Percentiles rank a stretch among this genome's conserved stretches.
These are phyloP conservation scores for Propithecus deckenii DNA, from an alignment of 2,797 vertebrate species.

Conservation along the genomic window DNA sequence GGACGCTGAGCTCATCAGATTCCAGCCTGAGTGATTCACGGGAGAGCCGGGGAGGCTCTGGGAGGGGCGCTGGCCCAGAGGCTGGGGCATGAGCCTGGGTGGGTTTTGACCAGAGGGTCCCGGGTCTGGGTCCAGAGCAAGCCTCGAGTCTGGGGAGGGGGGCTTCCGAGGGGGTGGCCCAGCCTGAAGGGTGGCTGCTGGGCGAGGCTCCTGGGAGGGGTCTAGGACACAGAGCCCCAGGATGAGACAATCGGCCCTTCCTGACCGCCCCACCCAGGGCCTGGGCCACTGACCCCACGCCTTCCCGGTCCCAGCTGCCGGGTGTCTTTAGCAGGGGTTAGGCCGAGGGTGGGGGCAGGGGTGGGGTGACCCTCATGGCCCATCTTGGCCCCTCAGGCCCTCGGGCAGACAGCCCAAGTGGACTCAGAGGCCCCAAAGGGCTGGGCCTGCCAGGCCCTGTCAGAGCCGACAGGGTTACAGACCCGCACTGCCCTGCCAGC, in stretches of 20 bases:
- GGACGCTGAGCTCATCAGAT: constrained; percentile 79
- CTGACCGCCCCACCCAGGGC: background rate
- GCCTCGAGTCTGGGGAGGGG: background rate
- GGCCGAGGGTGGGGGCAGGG: background rate
- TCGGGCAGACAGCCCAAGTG: background rate
- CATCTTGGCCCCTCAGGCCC: background rate
- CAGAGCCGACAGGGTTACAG: background rate
- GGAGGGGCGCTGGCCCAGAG: background rate
- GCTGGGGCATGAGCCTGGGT: background rate
- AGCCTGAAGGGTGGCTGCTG: background rate
- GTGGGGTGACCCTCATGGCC: background rate
- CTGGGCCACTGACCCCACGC: background rate
- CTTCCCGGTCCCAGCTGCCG: constrained; percentile 47
- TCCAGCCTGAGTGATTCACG: constrained; percentile 76
- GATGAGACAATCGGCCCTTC: constrained; percentile 63
- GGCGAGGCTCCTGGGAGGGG: background rate
- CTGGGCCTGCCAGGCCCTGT: background rate
- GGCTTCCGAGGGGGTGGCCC: background rate
- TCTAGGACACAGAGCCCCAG: background rate
- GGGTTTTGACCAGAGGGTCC: background rate
- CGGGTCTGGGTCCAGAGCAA: background rate
- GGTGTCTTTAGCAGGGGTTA: constrained; percentile 51
- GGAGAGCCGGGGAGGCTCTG: background rate
- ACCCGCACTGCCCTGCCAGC: constrained; percentile 27
- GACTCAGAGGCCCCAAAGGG: background rate